Base-by-base conservation (phyloP, 2,888 invertebrate genomes). In the Dendrolimus houi region DNA sequence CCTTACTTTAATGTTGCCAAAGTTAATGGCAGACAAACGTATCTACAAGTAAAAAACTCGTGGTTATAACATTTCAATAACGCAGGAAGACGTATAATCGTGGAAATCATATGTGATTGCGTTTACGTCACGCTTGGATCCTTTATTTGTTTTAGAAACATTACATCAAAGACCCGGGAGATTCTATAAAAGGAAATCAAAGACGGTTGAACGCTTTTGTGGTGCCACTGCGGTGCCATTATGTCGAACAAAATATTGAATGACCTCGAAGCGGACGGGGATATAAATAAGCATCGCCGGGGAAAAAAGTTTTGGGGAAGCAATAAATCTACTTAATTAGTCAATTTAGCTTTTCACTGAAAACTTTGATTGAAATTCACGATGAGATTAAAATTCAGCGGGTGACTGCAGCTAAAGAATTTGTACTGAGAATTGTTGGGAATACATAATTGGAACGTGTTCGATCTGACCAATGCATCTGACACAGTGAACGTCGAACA, bases 241-340 rank as follows among this genome's bases (percentile, higher is more conserved):
- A 74, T 73, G 68, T 70, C 67, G 69, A 74, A 78, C 72, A 79
- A 80, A 78, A 82, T 81, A 81, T 83, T 71, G 75, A 74, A 75
- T 83, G 77, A 76, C 80, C 79, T 75, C 76, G 74, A 59, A 64
- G 65, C 70, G 67, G 64, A 60, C 67, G 60, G 56, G 67, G 71
- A 66, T 77, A 78, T 76, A 87, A 85, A 86, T 86, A 87, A 85
- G 86, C 85, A 87, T 71, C 77, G 71, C 67, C 68, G 68, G 64
- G 69, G 74, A 77, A 75, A 76, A 74, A 68, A 80, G 71, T 77
- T 80, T 71, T 65, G 70, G 77, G 87, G 87, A 87, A 86, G 81
- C 76, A 71, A 83, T 89, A 87, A 89, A 88, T 88, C 79, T 70
- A 65, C 68, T 85, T 87, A 87, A 87, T 88, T 87, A 84, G 85